Base-by-base conservation (phyloP, 2,888 invertebrate genomes). In the Spodoptera exigua region DNA sequence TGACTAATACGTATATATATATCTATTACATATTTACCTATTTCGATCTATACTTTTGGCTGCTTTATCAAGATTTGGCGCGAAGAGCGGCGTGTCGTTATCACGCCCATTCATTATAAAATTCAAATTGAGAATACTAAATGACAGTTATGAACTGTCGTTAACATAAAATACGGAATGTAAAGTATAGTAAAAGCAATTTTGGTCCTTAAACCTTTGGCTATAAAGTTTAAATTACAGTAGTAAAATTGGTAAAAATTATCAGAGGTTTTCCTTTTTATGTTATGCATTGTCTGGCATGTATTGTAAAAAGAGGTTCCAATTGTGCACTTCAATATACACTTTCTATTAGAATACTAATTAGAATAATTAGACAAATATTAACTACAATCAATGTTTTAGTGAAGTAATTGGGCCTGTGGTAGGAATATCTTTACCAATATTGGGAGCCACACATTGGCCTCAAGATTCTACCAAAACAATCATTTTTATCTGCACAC, bases 291-390 rank as follows among this genome's bases (percentile, higher is more conserved):
- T 63, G 61, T 47, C 41, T 67, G 5, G 21, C 21, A 5, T 45
- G 10, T 59, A 11, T 48, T 68, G 47, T 36, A 16, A 45, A 45
- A 32, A 37, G 37, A 17, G 47, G 35, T 48, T 43, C 32, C 34
- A 57, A 41, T 43, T 0, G 9, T 12, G 1, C 27, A 43, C 34
- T 35, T 49, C 10, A 47, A 12, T 46, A 2, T 39, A 44, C 12
- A 63, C 61, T 69, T 61, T 63, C 61, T 60, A 37, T 60, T 68
- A 12, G 39, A 54, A 4, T 17, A 16, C 2, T 12, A 16, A 40
- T 16, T 11, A 16, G 9, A 27, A 9, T 27, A 27, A 27, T 27
- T 27, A 27, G 27, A 27, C 18, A 2, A 18, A 18, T 18, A 18
- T 18, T 18, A n/a, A n/a, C n/a, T 18, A 18, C 18, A 18, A 3